Evolutionary conservation across 2,113 vertebrate genomes (phyloP).

Genomic region (Macheiramphus alcinus): DNA sequence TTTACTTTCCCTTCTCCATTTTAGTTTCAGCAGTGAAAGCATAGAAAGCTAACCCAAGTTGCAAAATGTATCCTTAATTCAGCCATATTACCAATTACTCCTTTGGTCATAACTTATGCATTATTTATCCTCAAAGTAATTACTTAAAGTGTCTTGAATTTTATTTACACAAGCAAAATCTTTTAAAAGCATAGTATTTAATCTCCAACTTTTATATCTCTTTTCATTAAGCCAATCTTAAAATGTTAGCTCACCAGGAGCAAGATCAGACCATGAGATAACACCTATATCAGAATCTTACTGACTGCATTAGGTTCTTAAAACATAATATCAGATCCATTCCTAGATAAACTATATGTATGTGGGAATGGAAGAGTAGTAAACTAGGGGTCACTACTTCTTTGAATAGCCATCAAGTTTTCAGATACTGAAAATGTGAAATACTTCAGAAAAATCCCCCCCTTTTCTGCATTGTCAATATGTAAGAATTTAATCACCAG

Average conservation of each 20-base stretch:
- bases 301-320: conserved; percentile 52
- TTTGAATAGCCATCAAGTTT: background rate
- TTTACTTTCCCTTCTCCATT: background rate
- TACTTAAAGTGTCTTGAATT: conserved; percentile 54
- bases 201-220: conserved; percentile 51
- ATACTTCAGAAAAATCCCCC: background rate
- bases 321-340: conserved; percentile 26
- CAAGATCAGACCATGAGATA: conserved; percentile 46
- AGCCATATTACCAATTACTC: background rate
- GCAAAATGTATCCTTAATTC: background rate
- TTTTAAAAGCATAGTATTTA: conserved; percentile 59
- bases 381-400: background rate
- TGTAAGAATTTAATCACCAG: background rate
- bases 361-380: background rate
- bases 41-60: background rate
- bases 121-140: conserved; percentile 56
- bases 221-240: conserved; percentile 49
- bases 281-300: conserved; percentile 30
- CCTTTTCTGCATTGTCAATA: background rate
- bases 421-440: background rate
- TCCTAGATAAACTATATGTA: background rate
- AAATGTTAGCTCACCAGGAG: conserved; percentile 23
- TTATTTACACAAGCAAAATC: conserved; percentile 50
- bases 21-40: background rate
- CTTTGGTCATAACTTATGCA: background rate